These are phyloP conservation scores for Hesperia comma DNA, from an alignment of 2,888 invertebrate species.

Conservation along the genomic window DNA sequence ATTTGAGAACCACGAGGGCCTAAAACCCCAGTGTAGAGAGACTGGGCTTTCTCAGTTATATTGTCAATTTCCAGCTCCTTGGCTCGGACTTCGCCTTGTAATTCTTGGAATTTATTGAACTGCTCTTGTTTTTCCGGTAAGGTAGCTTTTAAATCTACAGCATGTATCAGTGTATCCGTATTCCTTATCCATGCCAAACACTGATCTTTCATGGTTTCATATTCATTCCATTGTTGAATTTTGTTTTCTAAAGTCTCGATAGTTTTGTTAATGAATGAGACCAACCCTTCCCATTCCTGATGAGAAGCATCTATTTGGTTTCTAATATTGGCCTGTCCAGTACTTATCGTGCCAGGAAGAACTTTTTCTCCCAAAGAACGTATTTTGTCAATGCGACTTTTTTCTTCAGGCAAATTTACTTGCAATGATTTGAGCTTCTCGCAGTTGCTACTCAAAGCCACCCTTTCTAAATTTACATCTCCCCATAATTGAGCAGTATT, in stretches of 20 bases:
- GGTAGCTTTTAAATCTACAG: conserved; percentile 92
- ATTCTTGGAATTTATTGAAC: conserved; percentile 89
- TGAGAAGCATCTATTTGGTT: conserved; percentile 94
- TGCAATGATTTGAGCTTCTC: conserved; percentile 93
- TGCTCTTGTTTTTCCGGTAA: conserved; percentile 93
- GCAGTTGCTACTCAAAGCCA: conserved; percentile 93
- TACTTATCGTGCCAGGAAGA: conserved; percentile 92
- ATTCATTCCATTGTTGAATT: conserved; percentile 95
- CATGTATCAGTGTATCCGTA: conserved; percentile 93
- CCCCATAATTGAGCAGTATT: conserved; percentile 93
- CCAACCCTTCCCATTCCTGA: conserved; percentile 94
- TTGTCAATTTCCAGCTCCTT: conserved; percentile 96
- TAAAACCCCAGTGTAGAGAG: conserved; percentile 89
- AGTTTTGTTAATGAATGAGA: conserved; percentile 89
- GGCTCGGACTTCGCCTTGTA: conserved; percentile 95
- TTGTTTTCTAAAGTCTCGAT: conserved; percentile 92
- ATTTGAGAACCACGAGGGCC: conserved; percentile 91
- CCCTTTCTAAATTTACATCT: conserved; percentile 92
- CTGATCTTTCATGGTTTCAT: conserved; percentile 93
- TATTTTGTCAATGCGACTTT: conserved; percentile 91
- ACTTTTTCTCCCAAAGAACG: conserved; percentile 94
- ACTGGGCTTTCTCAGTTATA: conserved; percentile 95
- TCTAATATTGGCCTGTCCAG: conserved; percentile 92
- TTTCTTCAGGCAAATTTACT: conserved; percentile 92
- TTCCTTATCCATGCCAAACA: conserved; percentile 94